Evolutionary conservation across 2,113 vertebrate genomes (phyloP).

Genomic region (Chionomys nivalis): DNA sequence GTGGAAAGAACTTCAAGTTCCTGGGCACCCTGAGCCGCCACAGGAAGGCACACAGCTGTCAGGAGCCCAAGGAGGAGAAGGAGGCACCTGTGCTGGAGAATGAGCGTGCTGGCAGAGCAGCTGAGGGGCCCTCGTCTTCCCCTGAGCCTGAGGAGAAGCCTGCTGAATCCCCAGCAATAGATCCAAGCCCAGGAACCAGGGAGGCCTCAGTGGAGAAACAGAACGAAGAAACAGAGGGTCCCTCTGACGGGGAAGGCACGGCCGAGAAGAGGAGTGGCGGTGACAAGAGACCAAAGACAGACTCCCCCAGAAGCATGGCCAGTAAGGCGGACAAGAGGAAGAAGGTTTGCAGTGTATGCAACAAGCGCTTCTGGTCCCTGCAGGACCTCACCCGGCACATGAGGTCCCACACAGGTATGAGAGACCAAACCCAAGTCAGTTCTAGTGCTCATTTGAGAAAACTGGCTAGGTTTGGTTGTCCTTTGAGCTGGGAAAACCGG

Average conservation of each 20-base stretch:
- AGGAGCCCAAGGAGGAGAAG: constrained; percentile 83
- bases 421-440: neutral
- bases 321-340: constrained; percentile 97
- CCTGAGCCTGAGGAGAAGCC: constrained; percentile 56
- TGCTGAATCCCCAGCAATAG: constrained; percentile 73
- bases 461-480: neutral
- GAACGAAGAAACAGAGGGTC: constrained; percentile 86
- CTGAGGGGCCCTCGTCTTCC: neutral
- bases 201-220: constrained; percentile 81
- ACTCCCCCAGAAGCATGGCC: constrained; percentile 82
- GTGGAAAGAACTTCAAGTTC: constrained; percentile 96
- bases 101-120: constrained; percentile 65
- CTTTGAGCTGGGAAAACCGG: accelerated
- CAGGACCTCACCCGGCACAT: constrained; percentile 98
- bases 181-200: constrained; percentile 74
- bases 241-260: constrained; percentile 88
- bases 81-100: constrained; percentile 75
- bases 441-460: no score
- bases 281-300: constrained; percentile 90
- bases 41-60: constrained; percentile 90
- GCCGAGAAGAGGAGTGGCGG: constrained; percentile 89
- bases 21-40: constrained; percentile 95
- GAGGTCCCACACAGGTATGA: constrained; percentile 97
- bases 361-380: constrained; percentile 98
- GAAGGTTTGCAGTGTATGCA: constrained; percentile 97